Base-by-base conservation (phyloP, 1,140 invertebrate species). In the Subanguina moxae region DNA sequence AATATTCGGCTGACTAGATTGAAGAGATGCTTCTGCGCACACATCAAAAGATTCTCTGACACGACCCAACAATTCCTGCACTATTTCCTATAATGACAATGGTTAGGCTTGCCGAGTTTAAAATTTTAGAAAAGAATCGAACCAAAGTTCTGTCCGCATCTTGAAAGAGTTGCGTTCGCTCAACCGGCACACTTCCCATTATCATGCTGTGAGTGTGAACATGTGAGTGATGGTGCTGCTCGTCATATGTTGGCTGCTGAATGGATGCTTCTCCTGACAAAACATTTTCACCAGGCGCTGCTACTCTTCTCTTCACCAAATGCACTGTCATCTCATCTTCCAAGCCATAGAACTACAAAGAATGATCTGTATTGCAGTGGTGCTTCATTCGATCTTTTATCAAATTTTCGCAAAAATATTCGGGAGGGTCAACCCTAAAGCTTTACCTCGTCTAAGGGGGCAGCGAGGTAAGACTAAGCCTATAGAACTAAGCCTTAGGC, bases 311-410 rank as follows among this genome's bases (percentile, higher is more conserved):
- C 15, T 32, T 68, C 21, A 68, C 66, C 25, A 68, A 57, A 23
- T 68, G 66, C 13, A 68, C 23, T 52, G 66, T 58, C 66, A 68
- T 61, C 17, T 63, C 57, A 57, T 68, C 61, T 25, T 43, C 61
- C 17, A 68, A 48, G 1, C 66, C 66, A 28, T 59, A 56, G n/a
- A 38, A 38, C 32, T 38, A 11, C 11, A 38, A 38, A 5, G 11
- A 38, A n/a, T n/a, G n/a, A n/a, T n/a, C n/a, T n/a, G n/a, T n/a
- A n/a, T n/a, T n/a, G n/a, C n/a, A n/a, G n/a, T n/a, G n/a, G n/a
- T n/a, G n/a, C n/a, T n/a, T n/a, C n/a, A n/a, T n/a, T n/a, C n/a
- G n/a, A n/a, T n/a, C n/a, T n/a, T n/a, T n/a, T n/a, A n/a, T n/a
- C n/a, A n/a, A n/a, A n/a, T n/a, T n/a, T n/a, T n/a, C n/a, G n/a